Evolutionary conservation across 2,888 invertebrate genomes (phyloP).

Genomic region (Tupiocoris notatus): DNA sequence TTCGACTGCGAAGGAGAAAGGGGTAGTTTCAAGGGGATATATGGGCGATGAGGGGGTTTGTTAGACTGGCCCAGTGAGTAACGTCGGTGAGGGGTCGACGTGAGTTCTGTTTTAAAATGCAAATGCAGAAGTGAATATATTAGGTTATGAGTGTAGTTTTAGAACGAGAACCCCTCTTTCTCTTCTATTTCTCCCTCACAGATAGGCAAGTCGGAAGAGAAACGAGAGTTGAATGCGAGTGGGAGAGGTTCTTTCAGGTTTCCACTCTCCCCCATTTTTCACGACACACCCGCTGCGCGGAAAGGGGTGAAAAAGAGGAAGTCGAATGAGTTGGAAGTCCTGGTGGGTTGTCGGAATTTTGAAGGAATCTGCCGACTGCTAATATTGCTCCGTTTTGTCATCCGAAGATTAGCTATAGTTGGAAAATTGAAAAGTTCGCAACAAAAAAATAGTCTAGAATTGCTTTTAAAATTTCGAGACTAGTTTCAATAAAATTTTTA

Average conservation of each 20-base stretch:
- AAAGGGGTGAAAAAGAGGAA: neutral
- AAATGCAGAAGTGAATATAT: constrained; percentile 43
- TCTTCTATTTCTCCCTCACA: neutral
- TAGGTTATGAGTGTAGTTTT: constrained; percentile 43
- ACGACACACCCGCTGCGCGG: neutral
- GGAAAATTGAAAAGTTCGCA: too few species aligned
- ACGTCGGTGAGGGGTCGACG: neutral
- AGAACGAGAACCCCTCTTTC: constrained; percentile 15
- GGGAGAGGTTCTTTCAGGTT: neutral
- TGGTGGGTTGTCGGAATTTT: neutral
- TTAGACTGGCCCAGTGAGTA: neutral
- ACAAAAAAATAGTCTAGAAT: too few species aligned
- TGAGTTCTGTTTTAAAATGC: constrained; percentile 39
- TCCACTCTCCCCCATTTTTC: neutral
- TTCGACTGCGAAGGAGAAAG: neutral
- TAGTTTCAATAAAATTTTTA: too few species aligned
- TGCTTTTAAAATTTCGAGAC: too few species aligned
- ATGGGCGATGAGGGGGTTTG: neutral
- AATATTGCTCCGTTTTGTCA: too few species aligned
- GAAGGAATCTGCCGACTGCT: neutral
- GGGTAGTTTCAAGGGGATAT: constrained; percentile 1
- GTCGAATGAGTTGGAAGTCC: neutral
- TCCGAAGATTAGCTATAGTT: too few species aligned
- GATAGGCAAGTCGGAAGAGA: too few species aligned
- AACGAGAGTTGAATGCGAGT: too few species aligned